Conservation (phyloP, 1,140 invertebrate species). For the Nymphalis io region DNA sequence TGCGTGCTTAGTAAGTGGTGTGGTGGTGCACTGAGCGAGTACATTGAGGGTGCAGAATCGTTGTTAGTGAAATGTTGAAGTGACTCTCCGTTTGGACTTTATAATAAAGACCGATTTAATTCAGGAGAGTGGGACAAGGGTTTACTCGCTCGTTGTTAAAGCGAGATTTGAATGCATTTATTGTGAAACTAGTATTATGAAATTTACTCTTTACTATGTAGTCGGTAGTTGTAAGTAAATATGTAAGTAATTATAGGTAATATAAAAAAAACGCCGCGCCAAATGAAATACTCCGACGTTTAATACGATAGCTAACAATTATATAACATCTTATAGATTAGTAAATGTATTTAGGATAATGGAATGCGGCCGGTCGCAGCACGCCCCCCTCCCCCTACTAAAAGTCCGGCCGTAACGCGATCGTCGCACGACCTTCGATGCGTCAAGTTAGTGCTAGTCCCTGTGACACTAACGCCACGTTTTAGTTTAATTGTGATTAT, state of each 20-base stretch:
- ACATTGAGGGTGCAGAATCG: neutral
- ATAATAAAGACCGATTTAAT: conserved; percentile 8
- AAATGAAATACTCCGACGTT: neutral
- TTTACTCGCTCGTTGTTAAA: conserved; percentile 32
- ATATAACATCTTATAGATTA: neutral
- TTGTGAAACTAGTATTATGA: conserved; percentile 46
- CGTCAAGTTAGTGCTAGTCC: conserved; percentile 28
- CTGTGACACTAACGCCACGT: conserved; percentile 19
- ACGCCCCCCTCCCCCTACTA: neutral
- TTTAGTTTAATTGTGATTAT: conserved; percentile 37
- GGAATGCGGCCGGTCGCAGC: neutral
- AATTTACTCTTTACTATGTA: conserved; percentile 29
- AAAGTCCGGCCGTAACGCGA: neutral
- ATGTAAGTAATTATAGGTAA: neutral
- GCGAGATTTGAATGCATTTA: conserved; percentile 61
- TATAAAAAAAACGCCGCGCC: neutral
- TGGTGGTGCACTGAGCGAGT: neutral
- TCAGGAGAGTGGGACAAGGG: conserved; percentile 15
- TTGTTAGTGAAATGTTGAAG: neutral
- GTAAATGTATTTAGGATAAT: neutral
- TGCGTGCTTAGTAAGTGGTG: neutral
- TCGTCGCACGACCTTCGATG: neutral
- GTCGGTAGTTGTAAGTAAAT: conserved; percentile 10
- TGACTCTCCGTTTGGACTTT: conserved; percentile 33
- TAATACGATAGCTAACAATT: neutral